Base-by-base conservation (phyloP, 2,113 vertebrate species). In the Ranitomeya variabilis region DNA sequence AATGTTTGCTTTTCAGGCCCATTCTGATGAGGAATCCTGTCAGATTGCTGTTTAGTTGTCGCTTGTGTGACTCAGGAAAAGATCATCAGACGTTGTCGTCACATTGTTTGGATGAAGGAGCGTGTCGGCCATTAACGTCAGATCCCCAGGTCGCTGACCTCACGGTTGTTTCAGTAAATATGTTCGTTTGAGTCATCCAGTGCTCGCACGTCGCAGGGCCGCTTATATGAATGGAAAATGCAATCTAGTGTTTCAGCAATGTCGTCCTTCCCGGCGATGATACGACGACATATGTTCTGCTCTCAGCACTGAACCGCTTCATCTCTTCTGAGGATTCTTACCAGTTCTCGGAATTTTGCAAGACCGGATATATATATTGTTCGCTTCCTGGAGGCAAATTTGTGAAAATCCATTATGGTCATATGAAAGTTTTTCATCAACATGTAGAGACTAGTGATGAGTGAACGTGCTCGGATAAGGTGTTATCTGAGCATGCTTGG, bases 231-330 rank as follows among this genome's bases (percentile, higher is more conserved):
- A 54, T 83, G 60, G 60, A 83, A 83, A 69, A 69, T 69, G 37
- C 81, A 69, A 69, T 83, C 60, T 83, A 83, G 64, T 83, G 54
- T 83, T 83, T 83, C 60, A 83, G 81, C 37, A 54, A 83, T 67
- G 57, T 54, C 59, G 31, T 12, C 18, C 19, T 83, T 67, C 37
- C 37, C n/a, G 19, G 51, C 12, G 51, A 83, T 18, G 37, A 45
- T 45, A 45, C 37, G 37, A 18, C 45, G 16, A 51, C 81, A 83
- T 67, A 67, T 83, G 60, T 83, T 83, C 62, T 69, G 19, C 37
- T 83, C 37, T 54, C 59, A 31, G 18, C 31, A 11, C 80, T 64
- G 21, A 64, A 62, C n/a, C 3, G 57, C 62, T 19, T 81, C 16
- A 19, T 60, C 80, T 82, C 59, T 82, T 64, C 57, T 64, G 80